Evolutionary conservation across 2,113 vertebrate species (phyloP).

Genomic region (Leptosomus discolor): DNA sequence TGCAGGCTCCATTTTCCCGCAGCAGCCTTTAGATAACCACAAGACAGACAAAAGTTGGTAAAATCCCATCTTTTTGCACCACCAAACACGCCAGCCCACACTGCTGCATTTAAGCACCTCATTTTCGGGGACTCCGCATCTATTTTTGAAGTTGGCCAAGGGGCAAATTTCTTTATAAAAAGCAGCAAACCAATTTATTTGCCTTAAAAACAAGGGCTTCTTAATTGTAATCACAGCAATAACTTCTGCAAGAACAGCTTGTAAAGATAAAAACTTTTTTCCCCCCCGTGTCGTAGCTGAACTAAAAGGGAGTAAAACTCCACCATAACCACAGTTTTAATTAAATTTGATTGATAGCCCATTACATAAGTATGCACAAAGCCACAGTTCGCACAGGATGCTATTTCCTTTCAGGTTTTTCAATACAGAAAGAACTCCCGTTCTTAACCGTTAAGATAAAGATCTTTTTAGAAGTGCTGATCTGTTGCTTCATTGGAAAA

Average conservation of each 20-base stretch:
- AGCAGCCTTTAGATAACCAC: not conserved
- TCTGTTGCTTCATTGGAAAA: not conserved
- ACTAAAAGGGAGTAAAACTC: not conserved
- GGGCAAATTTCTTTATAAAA: not conserved
- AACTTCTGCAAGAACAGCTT: not conserved
- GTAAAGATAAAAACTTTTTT: not conserved
- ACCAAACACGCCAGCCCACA: not conserved
- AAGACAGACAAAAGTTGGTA: not conserved
- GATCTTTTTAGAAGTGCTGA: not conserved
- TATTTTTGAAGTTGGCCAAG: not conserved
- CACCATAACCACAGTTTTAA: not conserved
- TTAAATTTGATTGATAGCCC: slow-evolving; percentile 25
- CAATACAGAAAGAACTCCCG: not conserved
- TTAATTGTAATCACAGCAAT: not conserved
- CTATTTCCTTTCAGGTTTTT: not conserved
- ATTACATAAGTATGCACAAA: not conserved
- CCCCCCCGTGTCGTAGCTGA: not conserved
- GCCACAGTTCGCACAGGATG: not conserved
- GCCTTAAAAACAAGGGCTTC: not conserved
- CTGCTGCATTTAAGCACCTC: not conserved
- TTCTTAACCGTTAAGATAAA: not conserved
- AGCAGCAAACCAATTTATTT: not conserved
- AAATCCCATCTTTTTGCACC: not conserved
- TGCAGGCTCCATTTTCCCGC: not conserved
- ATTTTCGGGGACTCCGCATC: not conserved